Base-by-base conservation (phyloP, 2,888 invertebrate genomes). In the Xestia rhomboidea region DNA sequence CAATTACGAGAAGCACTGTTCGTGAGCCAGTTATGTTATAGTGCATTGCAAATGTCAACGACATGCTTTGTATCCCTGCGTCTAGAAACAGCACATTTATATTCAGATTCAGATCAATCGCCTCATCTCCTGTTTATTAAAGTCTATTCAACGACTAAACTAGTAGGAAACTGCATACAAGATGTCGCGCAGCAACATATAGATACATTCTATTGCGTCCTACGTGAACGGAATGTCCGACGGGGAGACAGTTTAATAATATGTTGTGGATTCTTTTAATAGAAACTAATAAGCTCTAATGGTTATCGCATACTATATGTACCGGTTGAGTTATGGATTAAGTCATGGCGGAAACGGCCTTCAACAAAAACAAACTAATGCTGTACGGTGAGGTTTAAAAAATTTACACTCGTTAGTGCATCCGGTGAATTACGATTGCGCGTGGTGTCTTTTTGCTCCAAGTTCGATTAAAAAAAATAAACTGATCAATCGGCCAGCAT, bases 401-500 rank as follows among this genome's bases (percentile, higher is more conserved):
- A 95, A 91, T 84, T 91, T 94, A 93, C 93, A 95, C 95, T 96
- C 96, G 95, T 96, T 96, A 96, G 96, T 93, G 95, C 96, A 95
- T 96, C 96, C 96, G 96, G 95, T 93, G 95, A 94, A 95, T 94
- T 96, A 95, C 95, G 93, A 95, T 94, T 94, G 95, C 92, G 91
- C 92, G 89, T 90, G 91, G 92, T 87, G 91, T 90, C 92, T 95
- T 96, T 95, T 96, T 95, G 92, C 93, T 90, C 82, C 79, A 81
- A 88, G 90, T 91, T 91, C 90, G 92, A 94, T 93, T 92, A 86
- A 90, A 93, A 95, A 94, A 95, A 93, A 93, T 92, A 93, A 90
- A 94, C 93, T 91, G 93, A 96, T 95, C 94, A 94, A 94, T 94
- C 93, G 94, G 90, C 89, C 93, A 92, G 92, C 93, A 94, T 93